Evolutionary conservation across 2,797 vertebrate species (phyloP).

Genomic region (Xerus rutilus): DNA sequence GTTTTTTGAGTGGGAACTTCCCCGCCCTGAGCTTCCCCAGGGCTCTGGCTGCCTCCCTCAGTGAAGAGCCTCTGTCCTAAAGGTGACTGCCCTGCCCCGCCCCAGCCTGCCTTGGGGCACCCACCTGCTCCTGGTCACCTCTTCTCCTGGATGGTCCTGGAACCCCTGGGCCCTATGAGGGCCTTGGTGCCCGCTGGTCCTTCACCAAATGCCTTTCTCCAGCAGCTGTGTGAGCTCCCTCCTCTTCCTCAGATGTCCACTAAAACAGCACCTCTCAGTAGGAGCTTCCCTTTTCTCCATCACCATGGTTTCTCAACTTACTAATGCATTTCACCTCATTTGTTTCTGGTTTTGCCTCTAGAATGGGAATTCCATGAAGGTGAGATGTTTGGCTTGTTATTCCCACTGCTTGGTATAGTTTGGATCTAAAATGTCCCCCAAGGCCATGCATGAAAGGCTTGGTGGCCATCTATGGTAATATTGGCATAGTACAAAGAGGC

Average conservation of each 20-base stretch:
- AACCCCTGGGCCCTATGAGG: accelerated
- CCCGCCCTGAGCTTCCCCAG: too few relatives aligned
- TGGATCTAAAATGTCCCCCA: background rate
- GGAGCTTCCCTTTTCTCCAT: background rate
- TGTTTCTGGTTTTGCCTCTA: background rate
- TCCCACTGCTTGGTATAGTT: background rate
- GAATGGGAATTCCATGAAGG: accelerated
- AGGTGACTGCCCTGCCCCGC: accelerated
- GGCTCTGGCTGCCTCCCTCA: background rate
- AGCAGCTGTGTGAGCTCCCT: accelerated
- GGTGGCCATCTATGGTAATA: background rate
- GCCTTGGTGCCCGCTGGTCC: background rate
- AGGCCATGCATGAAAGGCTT: background rate
- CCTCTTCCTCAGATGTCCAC: accelerated
- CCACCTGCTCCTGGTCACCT: background rate
- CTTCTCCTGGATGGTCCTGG: too few relatives aligned
- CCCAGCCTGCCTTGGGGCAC: accelerated
- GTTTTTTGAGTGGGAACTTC: background rate
- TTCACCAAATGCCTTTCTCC: background rate
- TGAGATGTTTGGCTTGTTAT: background rate
- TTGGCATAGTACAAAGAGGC: background rate
- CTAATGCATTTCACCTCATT: background rate
- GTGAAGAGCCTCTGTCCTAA: background rate
- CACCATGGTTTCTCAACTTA: background rate
- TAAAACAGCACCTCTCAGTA: accelerated